Conservation (phyloP, 2,113 vertebrate species). For the Tiliqua scincoides region DNA sequence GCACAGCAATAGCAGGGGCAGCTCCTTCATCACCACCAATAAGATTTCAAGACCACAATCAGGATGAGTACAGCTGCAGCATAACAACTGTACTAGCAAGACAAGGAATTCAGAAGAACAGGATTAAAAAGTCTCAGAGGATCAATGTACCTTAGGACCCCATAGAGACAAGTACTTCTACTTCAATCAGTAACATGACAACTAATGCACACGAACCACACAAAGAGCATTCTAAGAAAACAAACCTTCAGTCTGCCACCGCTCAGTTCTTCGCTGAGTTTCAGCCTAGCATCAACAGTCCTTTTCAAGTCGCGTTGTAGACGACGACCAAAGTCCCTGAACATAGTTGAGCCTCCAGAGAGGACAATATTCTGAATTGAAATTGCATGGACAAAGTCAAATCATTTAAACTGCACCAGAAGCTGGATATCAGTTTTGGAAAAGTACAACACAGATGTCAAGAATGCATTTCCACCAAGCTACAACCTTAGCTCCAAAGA, state of each 20-base stretch:
- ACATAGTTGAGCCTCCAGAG: constrained; percentile 98
- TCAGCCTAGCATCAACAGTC: constrained; percentile 94
- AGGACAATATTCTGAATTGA: constrained; percentile 89
- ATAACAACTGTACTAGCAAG: not conserved
- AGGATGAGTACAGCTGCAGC: not conserved
- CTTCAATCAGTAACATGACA: not conserved
- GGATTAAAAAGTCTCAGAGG: not conserved
- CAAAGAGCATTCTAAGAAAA: not conserved
- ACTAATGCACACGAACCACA: not conserved
- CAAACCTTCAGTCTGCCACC: constrained; percentile 95
- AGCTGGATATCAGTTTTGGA: not conserved
- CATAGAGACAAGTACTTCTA: not conserved
- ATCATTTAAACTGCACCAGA: not conserved
- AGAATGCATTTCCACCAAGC: not conserved
- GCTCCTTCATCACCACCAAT: not conserved
- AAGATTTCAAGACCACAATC: not conserved
- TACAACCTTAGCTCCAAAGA: not conserved
- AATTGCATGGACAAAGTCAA: constrained; percentile 25
- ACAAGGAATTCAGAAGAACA: not conserved
- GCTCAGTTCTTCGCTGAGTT: constrained; percentile 97
- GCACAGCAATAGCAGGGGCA: not conserved
- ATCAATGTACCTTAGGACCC: not conserved
- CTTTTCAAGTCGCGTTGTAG: constrained; percentile 96
- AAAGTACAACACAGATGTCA: not conserved
- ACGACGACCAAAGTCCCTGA: constrained; percentile 97